phyloP scores from a whole-genome alignment of 1,140 invertebrate genomes.

The Pemphigus obesinymphae region DNA sequence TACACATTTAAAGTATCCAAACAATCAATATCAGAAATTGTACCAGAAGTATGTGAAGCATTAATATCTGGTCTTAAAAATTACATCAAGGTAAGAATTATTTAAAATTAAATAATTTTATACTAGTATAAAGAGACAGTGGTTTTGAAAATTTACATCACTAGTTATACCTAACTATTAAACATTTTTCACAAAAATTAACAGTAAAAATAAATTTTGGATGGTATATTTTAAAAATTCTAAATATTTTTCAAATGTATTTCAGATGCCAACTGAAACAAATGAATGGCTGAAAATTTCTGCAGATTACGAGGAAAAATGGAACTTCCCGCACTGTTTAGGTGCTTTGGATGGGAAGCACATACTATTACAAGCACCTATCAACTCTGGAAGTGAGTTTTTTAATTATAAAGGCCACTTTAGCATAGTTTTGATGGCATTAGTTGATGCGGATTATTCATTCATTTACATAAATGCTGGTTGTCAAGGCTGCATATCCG shows the following conservation, averaged over 20 bases:
- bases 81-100: too few species aligned
- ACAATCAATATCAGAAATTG: conserved; percentile 43
- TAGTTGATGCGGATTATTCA: conserved; percentile 44
- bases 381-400: conserved; percentile 44
- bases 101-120: too few species aligned
- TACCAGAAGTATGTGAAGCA: conserved; percentile 45
- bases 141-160: too few species aligned
- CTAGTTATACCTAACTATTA: too few species aligned
- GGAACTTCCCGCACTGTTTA: conserved; percentile 48
- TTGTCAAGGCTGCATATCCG: conserved; percentile 41
- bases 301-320: conserved; percentile 46
- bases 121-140: too few species aligned
- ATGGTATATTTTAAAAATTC: too few species aligned
- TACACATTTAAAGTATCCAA: conserved; percentile 45
- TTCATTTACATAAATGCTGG: conserved; percentile 44
- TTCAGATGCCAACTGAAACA: too few species aligned
- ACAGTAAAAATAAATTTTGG: too few species aligned
- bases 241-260: too few species aligned
- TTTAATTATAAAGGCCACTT: conserved; percentile 43
- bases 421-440: conserved; percentile 43
- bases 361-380: conserved; percentile 49
- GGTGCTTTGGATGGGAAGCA: conserved; percentile 52
- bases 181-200: too few species aligned
- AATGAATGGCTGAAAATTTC: conserved; percentile 49
- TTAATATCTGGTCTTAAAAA: conserved; percentile 39